Conservation (phyloP, 2,888 invertebrate species). For the Macaria notata region DNA sequence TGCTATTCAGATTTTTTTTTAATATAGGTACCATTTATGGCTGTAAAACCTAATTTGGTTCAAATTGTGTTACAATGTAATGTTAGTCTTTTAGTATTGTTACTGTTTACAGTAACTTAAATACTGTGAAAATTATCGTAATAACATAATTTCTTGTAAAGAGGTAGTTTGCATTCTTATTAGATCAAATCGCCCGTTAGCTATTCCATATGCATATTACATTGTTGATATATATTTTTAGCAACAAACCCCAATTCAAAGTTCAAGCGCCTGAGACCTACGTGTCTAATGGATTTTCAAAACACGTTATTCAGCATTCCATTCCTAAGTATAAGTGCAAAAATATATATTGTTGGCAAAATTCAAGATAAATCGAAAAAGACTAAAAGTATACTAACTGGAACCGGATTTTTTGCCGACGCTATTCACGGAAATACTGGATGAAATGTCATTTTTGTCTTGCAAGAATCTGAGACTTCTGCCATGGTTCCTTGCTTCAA, state of each 20-base stretch:
- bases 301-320: slow-evolving; percentile 20
- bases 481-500: slow-evolving; percentile 79
- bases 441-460: slow-evolving; percentile 77
- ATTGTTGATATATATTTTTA: slow-evolving; percentile 11
- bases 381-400: slow-evolving; percentile 49
- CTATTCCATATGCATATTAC: background rate
- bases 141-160: no score
- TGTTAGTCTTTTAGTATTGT: no score
- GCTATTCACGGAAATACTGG: slow-evolving; percentile 83
- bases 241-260: slow-evolving; percentile 12
- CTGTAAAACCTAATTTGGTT: no score
- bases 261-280: slow-evolving; percentile 11
- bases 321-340: background rate
- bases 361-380: background rate
- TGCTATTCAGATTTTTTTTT: no score
- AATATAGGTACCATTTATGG: no score
- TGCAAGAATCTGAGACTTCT: slow-evolving; percentile 65
- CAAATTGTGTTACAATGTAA: no score
- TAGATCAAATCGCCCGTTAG: no score
- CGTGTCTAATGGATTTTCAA: slow-evolving; percentile 7
- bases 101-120: no score
- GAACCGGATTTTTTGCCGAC: slow-evolving; percentile 77
- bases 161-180: no score
- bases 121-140: no score
- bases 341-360: slow-evolving; percentile 10